Evolutionary conservation across 2,888 invertebrate species (phyloP).

Genomic region (Andrena bucephala): DNA sequence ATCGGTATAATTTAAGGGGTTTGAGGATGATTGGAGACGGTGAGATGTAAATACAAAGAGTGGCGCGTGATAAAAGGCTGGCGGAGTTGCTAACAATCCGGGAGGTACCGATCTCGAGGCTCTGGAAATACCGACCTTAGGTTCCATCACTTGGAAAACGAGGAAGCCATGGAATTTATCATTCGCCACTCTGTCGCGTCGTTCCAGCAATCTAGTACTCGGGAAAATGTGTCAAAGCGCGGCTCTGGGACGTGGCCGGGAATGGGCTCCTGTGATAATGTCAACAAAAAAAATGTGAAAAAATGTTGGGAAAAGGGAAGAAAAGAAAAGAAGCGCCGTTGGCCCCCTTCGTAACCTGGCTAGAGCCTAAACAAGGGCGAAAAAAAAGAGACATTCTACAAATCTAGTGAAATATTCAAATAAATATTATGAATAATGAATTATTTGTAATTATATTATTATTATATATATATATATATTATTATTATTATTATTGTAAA

Average conservation of each 20-base stretch:
- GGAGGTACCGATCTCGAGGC: background rate
- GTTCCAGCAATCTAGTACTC: conserved; percentile 30
- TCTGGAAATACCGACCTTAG: background rate
- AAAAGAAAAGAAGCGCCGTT: conserved; percentile 24
- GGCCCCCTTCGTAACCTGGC: conserved; percentile 27
- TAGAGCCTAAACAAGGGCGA: conserved; percentile 40
- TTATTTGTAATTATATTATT: conserved; percentile 74
- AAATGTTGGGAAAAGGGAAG: background rate
- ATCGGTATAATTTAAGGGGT: conserved; percentile 39
- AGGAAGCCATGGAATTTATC: conserved; percentile 6
- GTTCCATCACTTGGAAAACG: background rate
- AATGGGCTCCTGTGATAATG: conserved; percentile 83
- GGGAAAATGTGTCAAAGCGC: conserved; percentile 61
- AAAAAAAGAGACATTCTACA: conserved; percentile 76
- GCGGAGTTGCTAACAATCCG: background rate
- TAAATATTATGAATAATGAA: conserved; percentile 72
- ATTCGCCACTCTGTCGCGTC: conserved; percentile 36
- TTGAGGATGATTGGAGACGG: conserved; percentile 3
- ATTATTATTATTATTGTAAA: conserved; percentile 75
- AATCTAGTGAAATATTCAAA: conserved; percentile 84
- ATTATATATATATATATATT: conserved; percentile 73
- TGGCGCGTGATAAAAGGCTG: conserved; percentile 23
- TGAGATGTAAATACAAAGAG: conserved; percentile 41
- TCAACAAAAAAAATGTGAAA: conserved; percentile 57
- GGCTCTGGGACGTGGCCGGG: conserved; percentile 73